Conservation (phyloP, 2,888 invertebrate genomes). For the Gonocerus acuteangulatus region DNA sequence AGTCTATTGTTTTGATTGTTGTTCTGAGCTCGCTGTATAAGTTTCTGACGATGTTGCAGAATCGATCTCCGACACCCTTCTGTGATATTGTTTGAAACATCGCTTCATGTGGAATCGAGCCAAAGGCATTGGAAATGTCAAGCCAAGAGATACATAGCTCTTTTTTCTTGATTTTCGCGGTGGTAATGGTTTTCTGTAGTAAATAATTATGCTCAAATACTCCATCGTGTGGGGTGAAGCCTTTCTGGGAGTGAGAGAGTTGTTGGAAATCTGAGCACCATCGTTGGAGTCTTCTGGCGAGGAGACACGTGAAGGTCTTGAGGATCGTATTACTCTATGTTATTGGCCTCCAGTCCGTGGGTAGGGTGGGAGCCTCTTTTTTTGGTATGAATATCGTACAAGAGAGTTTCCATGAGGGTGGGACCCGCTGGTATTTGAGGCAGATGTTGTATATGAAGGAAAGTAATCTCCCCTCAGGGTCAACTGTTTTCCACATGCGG, state of each 20-base stretch:
- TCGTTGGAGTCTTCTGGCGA: constrained; percentile 5
- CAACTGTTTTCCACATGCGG: neutral
- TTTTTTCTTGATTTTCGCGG: neutral
- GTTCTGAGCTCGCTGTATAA: constrained; percentile 8
- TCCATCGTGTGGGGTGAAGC: constrained; percentile 12
- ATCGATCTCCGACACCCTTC: constrained; percentile 4
- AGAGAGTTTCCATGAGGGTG: constrained; percentile 27
- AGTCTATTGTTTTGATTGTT: neutral
- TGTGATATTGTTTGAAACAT: neutral
- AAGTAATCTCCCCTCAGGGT: neutral
- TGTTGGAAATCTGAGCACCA: constrained; percentile 2
- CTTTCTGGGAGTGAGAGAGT: constrained; percentile 24
- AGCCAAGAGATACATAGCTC: constrained; percentile 13
- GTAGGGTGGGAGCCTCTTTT: constrained; percentile 29
- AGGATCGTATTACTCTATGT: constrained; percentile 38
- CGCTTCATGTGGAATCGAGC: constrained; percentile 7
- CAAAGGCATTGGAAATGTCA: constrained; percentile 25
- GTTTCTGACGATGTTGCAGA: constrained; percentile 6
- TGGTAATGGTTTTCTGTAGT: neutral
- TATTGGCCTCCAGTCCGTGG: constrained; percentile 41
- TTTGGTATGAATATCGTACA: constrained; percentile 31
- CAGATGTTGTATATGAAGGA: neutral
- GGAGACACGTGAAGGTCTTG: constrained; percentile 37
- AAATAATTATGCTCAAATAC: constrained; percentile 27
- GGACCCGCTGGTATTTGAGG: constrained; percentile 2